phyloP scores from a whole-genome alignment of 2,797 vertebrate species.

The Poecile montanus region DNA sequence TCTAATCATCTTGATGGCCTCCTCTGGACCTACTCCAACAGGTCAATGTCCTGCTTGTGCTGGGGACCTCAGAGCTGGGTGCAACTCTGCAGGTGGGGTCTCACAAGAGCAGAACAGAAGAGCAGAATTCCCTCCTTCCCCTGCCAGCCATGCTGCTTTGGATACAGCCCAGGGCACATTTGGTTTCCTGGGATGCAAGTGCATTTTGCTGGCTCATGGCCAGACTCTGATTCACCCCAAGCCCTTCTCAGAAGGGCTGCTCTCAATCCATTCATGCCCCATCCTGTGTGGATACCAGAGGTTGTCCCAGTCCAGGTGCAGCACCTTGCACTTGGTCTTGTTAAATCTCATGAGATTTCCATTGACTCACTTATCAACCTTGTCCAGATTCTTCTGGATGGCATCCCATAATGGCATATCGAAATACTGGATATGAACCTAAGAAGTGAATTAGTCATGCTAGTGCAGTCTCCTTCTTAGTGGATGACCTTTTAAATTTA shows the following conservation, averaged over 20 bases:
- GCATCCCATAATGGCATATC: background rate
- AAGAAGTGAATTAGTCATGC: background rate
- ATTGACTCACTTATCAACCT: background rate
- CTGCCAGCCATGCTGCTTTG: background rate
- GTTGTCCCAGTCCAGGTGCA: background rate
- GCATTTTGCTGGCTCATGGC: too few species aligned
- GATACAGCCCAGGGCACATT: background rate
- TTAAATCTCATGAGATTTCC: background rate
- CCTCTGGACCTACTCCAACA: background rate
- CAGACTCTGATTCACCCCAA: background rate
- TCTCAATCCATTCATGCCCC: background rate
- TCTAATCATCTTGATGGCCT: background rate
- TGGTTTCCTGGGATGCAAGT: background rate
- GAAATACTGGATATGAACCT: background rate
- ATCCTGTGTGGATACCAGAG: too few species aligned
- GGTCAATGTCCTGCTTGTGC: background rate
- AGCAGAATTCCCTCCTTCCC: background rate
- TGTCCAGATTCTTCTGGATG: background rate
- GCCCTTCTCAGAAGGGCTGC: background rate
- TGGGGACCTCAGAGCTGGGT: background rate
- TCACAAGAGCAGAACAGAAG: background rate
- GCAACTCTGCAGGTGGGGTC: background rate
- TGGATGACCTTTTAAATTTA: background rate
- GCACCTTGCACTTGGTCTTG: background rate
- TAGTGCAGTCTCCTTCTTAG: background rate